Base-by-base conservation (phyloP, 2,113 vertebrate species). In the Serinus canaria region DNA sequence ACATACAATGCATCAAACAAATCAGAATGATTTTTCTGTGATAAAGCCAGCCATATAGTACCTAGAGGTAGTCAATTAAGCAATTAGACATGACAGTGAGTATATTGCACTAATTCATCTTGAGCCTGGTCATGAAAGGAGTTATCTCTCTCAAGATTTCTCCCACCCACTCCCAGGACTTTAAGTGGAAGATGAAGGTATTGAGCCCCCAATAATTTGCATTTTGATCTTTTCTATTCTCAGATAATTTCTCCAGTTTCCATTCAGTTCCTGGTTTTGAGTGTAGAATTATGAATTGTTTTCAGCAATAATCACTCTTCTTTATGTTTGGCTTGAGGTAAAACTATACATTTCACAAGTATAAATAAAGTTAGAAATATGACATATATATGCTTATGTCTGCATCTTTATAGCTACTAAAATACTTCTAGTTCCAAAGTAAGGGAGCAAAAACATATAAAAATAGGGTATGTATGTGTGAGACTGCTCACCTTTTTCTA, bases 61-160 rank as follows among this genome's bases (percentile, higher is more conserved):
- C 92, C 83, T 87, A 77, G 90, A 46, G 78, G 89, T 94, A 92
- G 93, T 92, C 94, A 95, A 95, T 96, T 95, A 97, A 87, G 72
- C 81, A 96, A 74, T 87, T 72, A 92, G 89, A 91, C 49, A 83
- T 94, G 88, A 91, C 94, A 95, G 28, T 83, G 60, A 27, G 11
- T 89, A 88, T 94, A 92, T 94, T 91, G 60, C 78, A 87, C 58
- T 94, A 92, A 95, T 95, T 95, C 70, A 95, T 97, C 94, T 90
- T 95, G 46, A 64, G n/a, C 70, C 83, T 25, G 41, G 44, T 81
- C 50, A 52, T 87, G 75, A 90, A 87, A 87, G 67, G 30, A 82
- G 37, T 78, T 92, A 81, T 68, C 25, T 87, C n/a, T 69, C 37
- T 83, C 4, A 1, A 53, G 58, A 31, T 56, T 84, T 77, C 37